phyloP scores from a whole-genome alignment of 2,888 invertebrate genomes.

The Himalopsyche tibetana region DNA sequence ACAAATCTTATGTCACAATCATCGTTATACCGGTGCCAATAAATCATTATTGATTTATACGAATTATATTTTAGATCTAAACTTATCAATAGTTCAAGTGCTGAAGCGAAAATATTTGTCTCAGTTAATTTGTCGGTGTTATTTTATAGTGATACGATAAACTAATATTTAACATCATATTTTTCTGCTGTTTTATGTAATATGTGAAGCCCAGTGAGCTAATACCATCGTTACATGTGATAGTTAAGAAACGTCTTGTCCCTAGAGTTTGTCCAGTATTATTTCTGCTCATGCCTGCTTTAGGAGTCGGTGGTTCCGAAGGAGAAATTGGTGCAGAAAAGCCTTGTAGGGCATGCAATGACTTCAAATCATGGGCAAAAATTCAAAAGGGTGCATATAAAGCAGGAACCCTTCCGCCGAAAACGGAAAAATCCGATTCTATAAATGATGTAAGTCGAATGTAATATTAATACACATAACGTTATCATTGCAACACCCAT shows the following conservation, averaged over 20 bases:
- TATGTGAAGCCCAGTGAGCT: not conserved
- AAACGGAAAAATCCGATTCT: slow-evolving; percentile 47
- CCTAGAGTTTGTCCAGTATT: not conserved
- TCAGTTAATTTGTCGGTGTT: not conserved
- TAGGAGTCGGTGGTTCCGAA: slow-evolving; percentile 64
- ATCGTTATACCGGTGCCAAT: not conserved
- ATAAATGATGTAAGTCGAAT: slow-evolving; percentile 47
- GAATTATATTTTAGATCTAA: not conserved
- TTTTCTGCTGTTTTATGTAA: not conserved
- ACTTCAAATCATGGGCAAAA: slow-evolving; percentile 85
- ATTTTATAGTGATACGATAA: not conserved
- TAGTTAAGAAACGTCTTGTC: not conserved
- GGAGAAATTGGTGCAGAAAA: slow-evolving; percentile 67
- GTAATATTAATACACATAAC: not conserved
- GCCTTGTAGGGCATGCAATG: slow-evolving; percentile 83
- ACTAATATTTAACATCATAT: not conserved
- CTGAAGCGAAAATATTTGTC: not conserved
- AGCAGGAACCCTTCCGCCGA: slow-evolving; percentile 66
- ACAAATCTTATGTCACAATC: not conserved
- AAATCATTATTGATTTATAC: not conserved
- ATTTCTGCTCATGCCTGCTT: slow-evolving; percentile 54
- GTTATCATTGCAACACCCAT: not conserved
- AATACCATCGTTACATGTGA: not conserved
- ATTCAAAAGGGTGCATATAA: slow-evolving; percentile 75
- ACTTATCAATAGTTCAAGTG: not conserved